These are phyloP conservation scores for Bolinopsis microptera DNA, from an alignment of 37 sponge, comb jelly and placozoan genomes.

Conservation along the genomic window DNA sequence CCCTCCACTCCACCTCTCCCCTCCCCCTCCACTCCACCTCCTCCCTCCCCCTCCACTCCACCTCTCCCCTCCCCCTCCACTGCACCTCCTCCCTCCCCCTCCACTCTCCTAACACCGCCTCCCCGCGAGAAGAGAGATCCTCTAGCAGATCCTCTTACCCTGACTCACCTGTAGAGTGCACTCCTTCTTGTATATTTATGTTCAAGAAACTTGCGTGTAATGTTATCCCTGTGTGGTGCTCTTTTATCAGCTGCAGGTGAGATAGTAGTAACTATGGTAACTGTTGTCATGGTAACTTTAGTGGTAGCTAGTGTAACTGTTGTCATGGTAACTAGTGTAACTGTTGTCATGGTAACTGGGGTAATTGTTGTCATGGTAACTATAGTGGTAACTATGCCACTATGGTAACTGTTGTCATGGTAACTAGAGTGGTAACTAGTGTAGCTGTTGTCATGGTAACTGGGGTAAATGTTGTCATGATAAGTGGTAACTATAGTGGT, in stretches of 20 bases:
- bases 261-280: no score
- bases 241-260: constrained; percentile 19
- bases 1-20: neutral
- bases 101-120: neutral
- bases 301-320: no score
- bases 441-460: no score
- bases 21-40: neutral
- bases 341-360: no score
- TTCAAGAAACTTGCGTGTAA: constrained; percentile 49
- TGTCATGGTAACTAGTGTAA: no score
- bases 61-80: neutral
- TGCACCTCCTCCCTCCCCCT: constrained; percentile 8
- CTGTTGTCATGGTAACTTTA: no score
- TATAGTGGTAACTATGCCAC: no score
- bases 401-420: no score
- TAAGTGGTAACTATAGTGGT: no score
- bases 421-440: no score
- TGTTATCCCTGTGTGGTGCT: constrained; percentile 30
- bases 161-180: constrained; percentile 21
- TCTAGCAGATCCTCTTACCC: neutral
- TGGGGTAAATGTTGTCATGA: no score
- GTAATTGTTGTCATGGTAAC: no score
- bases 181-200: constrained; percentile 40
- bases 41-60: neutral
- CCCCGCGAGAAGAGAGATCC: neutral